These are phyloP conservation scores for Euphonia xanthogaster DNA, from an alignment of 2,797 vertebrate species.

Conservation along the genomic window DNA sequence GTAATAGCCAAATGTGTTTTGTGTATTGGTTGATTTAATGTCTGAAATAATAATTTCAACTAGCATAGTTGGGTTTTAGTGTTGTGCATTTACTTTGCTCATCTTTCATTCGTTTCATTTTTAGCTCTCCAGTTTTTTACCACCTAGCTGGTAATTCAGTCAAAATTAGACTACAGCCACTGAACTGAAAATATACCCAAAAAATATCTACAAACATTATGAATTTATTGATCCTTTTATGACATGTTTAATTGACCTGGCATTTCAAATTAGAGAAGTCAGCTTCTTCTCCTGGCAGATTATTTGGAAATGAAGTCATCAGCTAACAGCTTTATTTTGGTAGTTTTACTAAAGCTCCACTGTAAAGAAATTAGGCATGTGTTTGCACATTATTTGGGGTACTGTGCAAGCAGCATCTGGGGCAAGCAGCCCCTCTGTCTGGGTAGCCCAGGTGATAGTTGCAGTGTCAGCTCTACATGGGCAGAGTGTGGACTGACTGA, in stretches of 20 bases:
- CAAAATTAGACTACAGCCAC: background rate
- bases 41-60: background rate
- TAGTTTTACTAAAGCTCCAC: background rate
- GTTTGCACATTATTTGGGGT: background rate
- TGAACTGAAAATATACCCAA: background rate
- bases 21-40: background rate
- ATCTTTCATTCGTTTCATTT: background rate
- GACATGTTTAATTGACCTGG: background rate
- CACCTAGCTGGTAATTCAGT: background rate
- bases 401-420: background rate
- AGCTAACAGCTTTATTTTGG: background rate
- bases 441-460: fast-evolving
- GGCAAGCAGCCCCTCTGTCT: background rate
- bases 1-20: background rate
- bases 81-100: background rate
- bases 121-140: background rate
- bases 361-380: background rate
- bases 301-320: background rate
- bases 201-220: background rate
- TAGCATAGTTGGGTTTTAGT: background rate
- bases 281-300: background rate
- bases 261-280: background rate
- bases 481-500: background rate
- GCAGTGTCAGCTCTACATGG: background rate
- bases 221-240: background rate